Percentiles rank a stretch among this genome's conserved stretches.
Evolutionary conservation across 2,888 invertebrate genomes (phyloP).

Genomic region (Cryptus armator): DNA sequence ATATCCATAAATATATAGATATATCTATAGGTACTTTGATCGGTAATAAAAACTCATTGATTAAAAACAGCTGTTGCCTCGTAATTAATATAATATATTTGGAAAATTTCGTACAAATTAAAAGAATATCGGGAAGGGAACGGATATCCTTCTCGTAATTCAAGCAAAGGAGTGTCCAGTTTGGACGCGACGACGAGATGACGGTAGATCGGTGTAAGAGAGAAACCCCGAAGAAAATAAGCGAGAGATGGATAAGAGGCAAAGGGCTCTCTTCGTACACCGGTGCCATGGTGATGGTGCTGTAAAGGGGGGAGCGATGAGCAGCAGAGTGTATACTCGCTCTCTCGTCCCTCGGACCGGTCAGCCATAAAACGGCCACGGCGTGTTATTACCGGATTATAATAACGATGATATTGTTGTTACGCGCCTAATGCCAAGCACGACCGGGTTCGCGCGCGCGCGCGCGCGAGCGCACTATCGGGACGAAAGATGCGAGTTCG

Average conservation of each 20-base stretch:
- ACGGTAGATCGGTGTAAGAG: constrained; percentile 24
- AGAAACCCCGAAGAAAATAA: constrained; percentile 16
- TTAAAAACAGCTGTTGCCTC: too few species aligned
- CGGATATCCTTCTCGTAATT: not conserved
- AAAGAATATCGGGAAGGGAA: not conserved
- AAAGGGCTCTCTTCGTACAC: not conserved
- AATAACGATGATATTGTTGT: constrained; percentile 80
- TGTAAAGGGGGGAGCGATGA: not conserved
- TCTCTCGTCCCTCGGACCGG: constrained; percentile 44
- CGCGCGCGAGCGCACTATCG: constrained; percentile 36
- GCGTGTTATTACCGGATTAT: constrained; percentile 81
- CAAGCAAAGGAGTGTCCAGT: not conserved
- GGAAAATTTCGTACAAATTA: not conserved
- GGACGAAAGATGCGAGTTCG: constrained; percentile 55
- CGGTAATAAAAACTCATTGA: not conserved
- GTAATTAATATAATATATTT: too few species aligned
- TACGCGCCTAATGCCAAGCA: constrained; percentile 77
- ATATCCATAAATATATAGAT: not conserved
- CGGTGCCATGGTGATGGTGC: constrained; percentile 1
- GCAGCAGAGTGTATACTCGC: constrained; percentile 1
- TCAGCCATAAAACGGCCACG: constrained; percentile 72
- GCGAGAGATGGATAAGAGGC: constrained; percentile 1
- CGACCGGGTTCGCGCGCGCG: constrained; percentile 12
- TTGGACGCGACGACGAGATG: not conserved
- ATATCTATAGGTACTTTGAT: constrained; percentile 1